Evolutionary conservation across 2,888 invertebrate species (phyloP), one percentile per base, ranked within the genome.

Genomic region (Gortyna flavago): DNA sequence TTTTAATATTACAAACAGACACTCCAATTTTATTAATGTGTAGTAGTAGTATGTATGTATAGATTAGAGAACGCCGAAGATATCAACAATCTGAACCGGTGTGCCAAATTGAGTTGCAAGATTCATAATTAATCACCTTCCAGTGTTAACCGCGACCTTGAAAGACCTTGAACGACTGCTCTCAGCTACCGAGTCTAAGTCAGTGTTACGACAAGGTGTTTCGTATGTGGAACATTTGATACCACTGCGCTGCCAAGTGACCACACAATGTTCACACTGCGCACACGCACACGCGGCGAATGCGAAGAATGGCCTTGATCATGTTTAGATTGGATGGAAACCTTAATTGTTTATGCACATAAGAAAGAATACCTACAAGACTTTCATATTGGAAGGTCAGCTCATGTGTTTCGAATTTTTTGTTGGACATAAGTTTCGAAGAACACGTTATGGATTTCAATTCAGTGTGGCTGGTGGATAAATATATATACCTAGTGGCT

Each of bases 151-250:
- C 77, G 54, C 77, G 21, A 67, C 70, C 82, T 83, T 72, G 41
- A 51, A 64, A n/a, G 32, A 51, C 68, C 85, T 78, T 77, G 68
- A 62, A 48, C 66, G 44, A 32, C 25, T 59, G 41, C 57, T 72
- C 68, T 57, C 79, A 32, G 72, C 18, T 25, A 41, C 61, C 18
- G 11, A 9, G 48, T 35, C 44, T 44, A 44, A 61, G 71, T 44
- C 68, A 68, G 29, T 68, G 68, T 68, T 32, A 71, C 68, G 44
- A 18, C 62, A 32, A 74, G 54, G 67, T 71, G 68, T 81, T 59
- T 80, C 59, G 62, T 54, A 38, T 16, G 48, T 41, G 71, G 72
- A 66, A 72, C 82, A 81, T 85, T 64, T 44, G 72, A 85, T 62
- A 68, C 68, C 29, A 44, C 38, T 35, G 16, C 32, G 25, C 32